Percentiles rank a stretch among this genome's conserved stretches.
Conservation (phyloP, 2,797 vertebrate species). For the Urocyon cinereoargenteus region DNA sequence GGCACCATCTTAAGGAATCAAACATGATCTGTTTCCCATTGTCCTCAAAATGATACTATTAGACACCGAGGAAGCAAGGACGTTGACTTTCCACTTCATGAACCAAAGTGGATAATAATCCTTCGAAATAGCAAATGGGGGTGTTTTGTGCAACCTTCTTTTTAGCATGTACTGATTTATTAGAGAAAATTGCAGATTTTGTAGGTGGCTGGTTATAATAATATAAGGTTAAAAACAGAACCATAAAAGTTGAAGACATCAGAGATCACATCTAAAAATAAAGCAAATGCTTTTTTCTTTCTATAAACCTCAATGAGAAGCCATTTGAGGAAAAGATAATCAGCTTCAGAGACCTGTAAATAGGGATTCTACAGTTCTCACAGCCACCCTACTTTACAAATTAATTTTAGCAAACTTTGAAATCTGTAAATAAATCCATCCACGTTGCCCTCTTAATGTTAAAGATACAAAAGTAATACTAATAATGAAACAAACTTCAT, state of each 20-base stretch:
- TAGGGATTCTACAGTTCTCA: neutral
- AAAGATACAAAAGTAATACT: neutral
- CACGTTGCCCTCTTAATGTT: neutral
- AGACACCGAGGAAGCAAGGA: conserved; percentile 9
- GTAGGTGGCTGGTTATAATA: conserved; percentile 77
- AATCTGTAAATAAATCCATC: conserved; percentile 23
- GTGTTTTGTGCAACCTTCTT: conserved; percentile 60
- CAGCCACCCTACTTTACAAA: neutral
- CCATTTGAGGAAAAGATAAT: conserved; percentile 75
- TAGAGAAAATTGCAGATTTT: conserved; percentile 76
- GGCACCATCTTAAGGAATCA: conserved; percentile 30
- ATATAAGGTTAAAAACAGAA: conserved; percentile 79
- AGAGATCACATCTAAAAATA: conserved; percentile 81
- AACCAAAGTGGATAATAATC: conserved; percentile 36
- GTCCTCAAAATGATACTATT: conserved; percentile 58
- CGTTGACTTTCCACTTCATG: conserved; percentile 35
- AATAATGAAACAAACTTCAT: conserved; percentile 22
- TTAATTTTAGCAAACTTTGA: conserved; percentile 48
- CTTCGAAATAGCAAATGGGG: conserved; percentile 32
- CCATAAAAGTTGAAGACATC: conserved; percentile 71
- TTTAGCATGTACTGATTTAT: conserved; percentile 52
- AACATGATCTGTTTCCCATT: conserved; percentile 13
- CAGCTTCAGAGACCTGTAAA: conserved; percentile 60
- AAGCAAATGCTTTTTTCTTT: conserved; percentile 57
- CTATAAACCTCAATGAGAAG: conserved; percentile 71